phyloP scores from a whole-genome alignment of 2,888 invertebrate species.

The Crematogaster levior region DNA sequence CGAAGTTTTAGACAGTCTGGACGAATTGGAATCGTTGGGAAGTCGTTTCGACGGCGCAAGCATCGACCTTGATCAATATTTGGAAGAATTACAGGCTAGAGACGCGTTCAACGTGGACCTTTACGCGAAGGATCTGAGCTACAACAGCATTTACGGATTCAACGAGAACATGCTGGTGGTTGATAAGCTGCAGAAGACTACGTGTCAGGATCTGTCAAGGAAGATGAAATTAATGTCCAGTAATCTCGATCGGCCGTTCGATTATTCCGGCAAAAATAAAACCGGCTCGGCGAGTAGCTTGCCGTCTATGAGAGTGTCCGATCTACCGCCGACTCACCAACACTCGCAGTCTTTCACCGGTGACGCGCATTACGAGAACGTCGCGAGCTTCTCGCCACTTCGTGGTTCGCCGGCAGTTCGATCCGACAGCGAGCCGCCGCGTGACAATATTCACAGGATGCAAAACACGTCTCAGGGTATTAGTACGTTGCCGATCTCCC shows the following conservation, averaged over 20 bases:
- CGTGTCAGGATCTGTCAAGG: conserved; percentile 73
- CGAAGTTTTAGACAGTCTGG: conserved; percentile 87
- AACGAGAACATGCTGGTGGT: conserved; percentile 80
- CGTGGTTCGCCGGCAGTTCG: conserved; percentile 72
- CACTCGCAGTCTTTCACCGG: conserved; percentile 84
- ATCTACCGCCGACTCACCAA: conserved; percentile 79
- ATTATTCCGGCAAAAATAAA: conserved; percentile 76
- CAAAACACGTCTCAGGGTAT: conserved; percentile 63
- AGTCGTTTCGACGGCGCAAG: conserved; percentile 87
- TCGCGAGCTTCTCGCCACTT: conserved; percentile 80
- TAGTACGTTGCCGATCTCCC: conserved; percentile 64
- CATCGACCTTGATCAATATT: conserved; percentile 90
- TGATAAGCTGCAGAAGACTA: conserved; percentile 77
- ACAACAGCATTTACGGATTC: conserved; percentile 82
- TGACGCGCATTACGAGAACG: conserved; percentile 82
- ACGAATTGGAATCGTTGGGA: conserved; percentile 89
- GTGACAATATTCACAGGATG: conserved; percentile 56
- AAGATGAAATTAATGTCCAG: conserved; percentile 62
- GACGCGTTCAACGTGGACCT: conserved; percentile 85
- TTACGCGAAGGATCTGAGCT: conserved; percentile 82
- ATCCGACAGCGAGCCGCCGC: conserved; percentile 68
- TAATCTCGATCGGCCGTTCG: conserved; percentile 76
- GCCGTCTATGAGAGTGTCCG: conserved; percentile 83
- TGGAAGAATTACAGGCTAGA: conserved; percentile 89
- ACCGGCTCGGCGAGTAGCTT: conserved; percentile 83